Base-by-base conservation (phyloP, 2,888 invertebrate species). In the Caradrina kadenii region DNA sequence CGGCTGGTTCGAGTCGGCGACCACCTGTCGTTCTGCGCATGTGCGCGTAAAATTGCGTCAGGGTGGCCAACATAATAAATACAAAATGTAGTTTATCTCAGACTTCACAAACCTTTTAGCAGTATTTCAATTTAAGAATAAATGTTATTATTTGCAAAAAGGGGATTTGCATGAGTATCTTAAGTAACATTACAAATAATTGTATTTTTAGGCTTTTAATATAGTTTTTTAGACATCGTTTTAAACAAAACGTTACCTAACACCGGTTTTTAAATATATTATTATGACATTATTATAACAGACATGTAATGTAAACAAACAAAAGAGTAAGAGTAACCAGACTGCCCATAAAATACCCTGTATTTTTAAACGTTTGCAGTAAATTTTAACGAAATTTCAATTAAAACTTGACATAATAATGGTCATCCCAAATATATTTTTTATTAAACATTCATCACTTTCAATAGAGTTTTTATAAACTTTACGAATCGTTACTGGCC, bases 21-120 rank as follows among this genome's bases (percentile, higher is more conserved):
- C 96, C 96, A 96, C 96, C 96, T 96, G 96, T 94, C 96, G 94
- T 94, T 96, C 94, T 96, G 96, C 96, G 96, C 96, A 96, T 96
- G 96, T 95, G 94, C 96, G 96, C 93, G 94, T 95, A 93, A 91
- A 92, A 92, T 93, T 91, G 88, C 89, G 85, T 85, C 95, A 94
- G 87, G 83, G 78, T 80, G 75, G 86, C 92, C 96, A 96, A 95
- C 95, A 89, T 93, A 76, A 88, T 76, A 73, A 88, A 86, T 83
- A 63, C 69, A 88, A 92, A 87, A 86, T 86, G 76, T 80, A 86
- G 85, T 83, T 70, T 78, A 82, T 80, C 69, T 67, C 95, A 94
- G 93, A 74, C 17, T n/a, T 78, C 2, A 65, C 54, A 78, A 93
- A 94, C 94, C 76, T 82, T 89, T 88, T 77, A 31, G 0, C 31